A percentile compares a stretch with the other conserved stretches of the same genome.
These are phyloP conservation scores for Parotia lawesii DNA, from an alignment of 2,113 vertebrate species.

Conservation along the genomic window DNA sequence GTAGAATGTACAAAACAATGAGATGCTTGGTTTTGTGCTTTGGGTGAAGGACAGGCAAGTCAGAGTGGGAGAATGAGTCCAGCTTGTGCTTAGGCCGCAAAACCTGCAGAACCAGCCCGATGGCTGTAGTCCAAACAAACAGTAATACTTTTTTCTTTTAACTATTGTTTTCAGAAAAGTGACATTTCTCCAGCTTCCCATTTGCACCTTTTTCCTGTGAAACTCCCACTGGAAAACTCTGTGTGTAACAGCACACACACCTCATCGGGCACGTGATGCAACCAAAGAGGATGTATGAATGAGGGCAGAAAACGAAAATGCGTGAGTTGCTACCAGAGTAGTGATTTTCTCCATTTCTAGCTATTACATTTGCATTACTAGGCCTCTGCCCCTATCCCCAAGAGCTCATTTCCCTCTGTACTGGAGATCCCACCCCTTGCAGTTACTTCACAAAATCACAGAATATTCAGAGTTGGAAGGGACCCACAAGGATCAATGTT, in stretches of 20 bases:
- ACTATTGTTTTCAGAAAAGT: neutral
- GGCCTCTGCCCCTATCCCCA: neutral
- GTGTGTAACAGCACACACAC: neutral
- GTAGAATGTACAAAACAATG: neutral
- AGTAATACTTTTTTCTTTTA: neutral
- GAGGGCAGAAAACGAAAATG: neutral
- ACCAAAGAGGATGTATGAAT: neutral
- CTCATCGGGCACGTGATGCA: rapidly evolving
- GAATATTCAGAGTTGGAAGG: neutral
- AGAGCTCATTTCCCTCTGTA: neutral
- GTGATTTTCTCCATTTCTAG: neutral
- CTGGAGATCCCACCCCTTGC: neutral
- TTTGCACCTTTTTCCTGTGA: neutral
- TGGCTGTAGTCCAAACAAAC: neutral
- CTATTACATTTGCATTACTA: neutral
- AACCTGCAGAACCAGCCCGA: neutral
- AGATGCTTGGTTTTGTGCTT: neutral
- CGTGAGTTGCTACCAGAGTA: neutral
- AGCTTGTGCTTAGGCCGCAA: neutral
- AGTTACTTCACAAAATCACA: neutral
- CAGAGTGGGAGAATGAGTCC: neutral
- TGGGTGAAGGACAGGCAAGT: neutral
- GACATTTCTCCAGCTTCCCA: neutral
- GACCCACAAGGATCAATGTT: neutral
- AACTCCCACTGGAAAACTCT: neutral